Base-by-base conservation (phyloP, 2,888 invertebrate species). In the Physocephala rufipes region DNA sequence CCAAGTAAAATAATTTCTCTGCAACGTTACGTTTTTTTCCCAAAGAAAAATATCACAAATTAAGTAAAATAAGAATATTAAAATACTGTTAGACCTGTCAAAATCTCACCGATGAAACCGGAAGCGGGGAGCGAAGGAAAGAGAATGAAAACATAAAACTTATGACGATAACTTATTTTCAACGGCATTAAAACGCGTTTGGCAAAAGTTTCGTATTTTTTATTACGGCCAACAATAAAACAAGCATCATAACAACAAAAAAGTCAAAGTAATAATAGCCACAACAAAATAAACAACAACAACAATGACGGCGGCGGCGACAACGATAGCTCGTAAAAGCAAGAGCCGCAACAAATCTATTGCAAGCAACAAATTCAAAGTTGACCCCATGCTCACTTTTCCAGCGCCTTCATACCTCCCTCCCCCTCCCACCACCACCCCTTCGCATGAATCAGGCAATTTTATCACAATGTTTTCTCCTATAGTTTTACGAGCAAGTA, bases 151-250 rank as follows among this genome's bases (percentile, higher is more conserved):
- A 28, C n/a, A n/a, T n/a, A 26, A 58, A 36, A 49, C 51, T 51
- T 68, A 69, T 71, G 73, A 69, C 74, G 72, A 66, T 63, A 75
- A 75, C 72, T 73, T 75, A 73, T 71, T 65, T 73, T 36, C 36
- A 36, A 36, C 36, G 36, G 74, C 73, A 75, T 72, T 75, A 75
- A 66, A 53, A 72, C 73, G 69, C 72, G 63, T n/a, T n/a, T 36
- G 36, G 36, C 66, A 72, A 74, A 74, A 73, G 43, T 74, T 74
- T 74, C 67, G 26, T 62, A 69, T 73, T 73, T 36, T n/a, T 74
- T 69, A 71, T 71, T 66, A 68, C 68, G 66, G 71, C 59, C 58
- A 69, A 68, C 74, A 71, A 74, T 73, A 69, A 71, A 74, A 58
- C 71, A n/a, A n/a, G n/a, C n/a, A 71, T 26, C 58, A 26, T 72